Evolutionary conservation across 2,113 vertebrate species (phyloP), one percentile per base, ranked within the genome.

Genomic region (Dipodomys stephensi): DNA sequence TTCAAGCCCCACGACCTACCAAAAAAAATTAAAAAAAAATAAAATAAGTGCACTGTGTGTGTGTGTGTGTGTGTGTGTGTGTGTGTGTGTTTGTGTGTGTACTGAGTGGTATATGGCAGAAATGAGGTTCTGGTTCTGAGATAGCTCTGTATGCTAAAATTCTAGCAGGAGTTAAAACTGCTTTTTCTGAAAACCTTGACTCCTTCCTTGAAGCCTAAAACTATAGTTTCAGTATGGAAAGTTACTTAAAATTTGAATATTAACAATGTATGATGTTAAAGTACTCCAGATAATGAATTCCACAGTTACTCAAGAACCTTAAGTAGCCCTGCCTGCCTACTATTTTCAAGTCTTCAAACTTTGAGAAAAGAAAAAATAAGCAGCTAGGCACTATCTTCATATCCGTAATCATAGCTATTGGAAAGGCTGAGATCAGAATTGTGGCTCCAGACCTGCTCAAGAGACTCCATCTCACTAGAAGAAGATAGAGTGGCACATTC

Each of bases 251-350:
- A 90, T 77, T 80, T 88, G 93, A 89, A 84, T 89, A 84, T 86
- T 57, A 69, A 30, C 4, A 68, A 32, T 57, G 23, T 49, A 67
- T 64, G n/a, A 89, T 62, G 81, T 90, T 80, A 83, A 92, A 92
- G 90, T 25, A 85, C 65, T 89, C 71, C n/a, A 84, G 83, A 91
- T 39, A 87, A 87, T 44, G 87, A 87, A 87, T 81, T 68, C 60
- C 64, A 67, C n/a, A 68, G 23, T 87, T 77, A 90, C 76, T 92
- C 16, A 57, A 90, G 71, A 92, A 83, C 67, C 18, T 83, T 73
- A 74, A 84, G 57, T 74, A n/a, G 15, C 39, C 76, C 32, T 91
- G 44, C 18, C 76, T 91, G 49, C 12, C 23, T 49, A n/a, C 65
- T 87, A n/a, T 67, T 39, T 65, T 83, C 35, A 8, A 89, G 32